Percentiles rank a stretch among this genome's conserved stretches.
phyloP scores from a whole-genome alignment of 1,140 invertebrate genomes.

The Asbolus verrucosus region DNA sequence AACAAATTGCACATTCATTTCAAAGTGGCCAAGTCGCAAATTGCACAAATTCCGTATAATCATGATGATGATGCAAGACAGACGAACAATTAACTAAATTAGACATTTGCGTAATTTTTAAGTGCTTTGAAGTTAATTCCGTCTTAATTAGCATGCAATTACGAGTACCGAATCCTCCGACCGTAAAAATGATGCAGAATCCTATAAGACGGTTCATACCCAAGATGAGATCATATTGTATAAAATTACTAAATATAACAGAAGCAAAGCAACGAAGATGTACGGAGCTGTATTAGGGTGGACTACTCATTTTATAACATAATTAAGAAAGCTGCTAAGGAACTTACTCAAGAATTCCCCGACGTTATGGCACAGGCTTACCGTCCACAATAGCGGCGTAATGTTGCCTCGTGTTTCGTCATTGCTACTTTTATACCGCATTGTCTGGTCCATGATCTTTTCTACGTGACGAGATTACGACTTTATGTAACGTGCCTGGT shows the following conservation, averaged over 20 bases:
- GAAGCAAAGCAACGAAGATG: slow-evolving; percentile 10
- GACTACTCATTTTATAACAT: slow-evolving; percentile 39
- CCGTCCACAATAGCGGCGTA: slow-evolving; percentile 39
- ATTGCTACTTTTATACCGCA: slow-evolving; percentile 55
- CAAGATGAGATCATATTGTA: slow-evolving; percentile 16
- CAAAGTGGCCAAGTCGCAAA: slow-evolving; percentile 1
- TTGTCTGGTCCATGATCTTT: slow-evolving; percentile 52
- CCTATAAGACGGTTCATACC: slow-evolving; percentile 21
- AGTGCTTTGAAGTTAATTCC: slow-evolving; percentile 17
- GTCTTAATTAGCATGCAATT: slow-evolving; percentile 24
- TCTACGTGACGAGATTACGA: slow-evolving; percentile 50
- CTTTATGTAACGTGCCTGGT: slow-evolving; percentile 44
- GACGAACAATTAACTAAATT: slow-evolving; percentile 5
- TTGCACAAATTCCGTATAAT: not conserved
- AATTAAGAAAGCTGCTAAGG: slow-evolving; percentile 35
- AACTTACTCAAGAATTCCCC: slow-evolving; percentile 34
- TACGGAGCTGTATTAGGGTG: slow-evolving; percentile 26
- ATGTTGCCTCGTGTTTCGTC: slow-evolving; percentile 54
- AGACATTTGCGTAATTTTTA: slow-evolving; percentile 22
- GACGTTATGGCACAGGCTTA: slow-evolving; percentile 35
- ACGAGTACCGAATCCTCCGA: slow-evolving; percentile 4
- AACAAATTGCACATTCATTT: slow-evolving; percentile 15
- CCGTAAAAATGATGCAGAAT: slow-evolving; percentile 36
- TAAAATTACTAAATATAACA: slow-evolving; percentile 32
- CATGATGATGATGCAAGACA: not conserved